Conservation (phyloP, 2,113 vertebrate species). For the Thalassarche chlororhynchos region DNA sequence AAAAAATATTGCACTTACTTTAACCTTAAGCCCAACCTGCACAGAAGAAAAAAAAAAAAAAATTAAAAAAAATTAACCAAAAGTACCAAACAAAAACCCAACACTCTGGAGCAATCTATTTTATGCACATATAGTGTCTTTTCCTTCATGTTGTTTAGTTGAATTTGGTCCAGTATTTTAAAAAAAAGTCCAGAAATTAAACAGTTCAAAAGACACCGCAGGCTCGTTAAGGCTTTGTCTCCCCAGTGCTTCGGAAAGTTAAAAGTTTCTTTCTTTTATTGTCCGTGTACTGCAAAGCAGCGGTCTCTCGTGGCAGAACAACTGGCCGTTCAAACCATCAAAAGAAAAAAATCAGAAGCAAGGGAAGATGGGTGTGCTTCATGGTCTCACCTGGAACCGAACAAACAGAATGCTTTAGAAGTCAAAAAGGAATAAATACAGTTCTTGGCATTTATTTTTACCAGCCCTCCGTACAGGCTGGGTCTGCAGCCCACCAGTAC, state of each 20-base stretch:
- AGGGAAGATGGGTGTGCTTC: conserved; percentile 73
- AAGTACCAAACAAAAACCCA: background rate
- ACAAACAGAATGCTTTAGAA: background rate
- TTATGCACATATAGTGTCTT: conserved; percentile 40
- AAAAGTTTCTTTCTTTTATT: conserved; percentile 31
- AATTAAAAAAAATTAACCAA: background rate
- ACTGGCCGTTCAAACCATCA: conserved; percentile 42
- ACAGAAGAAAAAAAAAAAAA: background rate
- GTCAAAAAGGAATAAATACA: background rate
- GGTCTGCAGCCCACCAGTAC: background rate
- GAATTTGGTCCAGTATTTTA: conserved; percentile 72
- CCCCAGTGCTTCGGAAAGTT: conserved; percentile 74
- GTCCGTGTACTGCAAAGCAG: conserved; percentile 60
- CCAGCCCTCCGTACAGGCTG: background rate
- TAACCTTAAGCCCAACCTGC: conserved; percentile 72
- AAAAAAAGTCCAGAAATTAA: conserved; percentile 73
- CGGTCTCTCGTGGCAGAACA: conserved; percentile 63
- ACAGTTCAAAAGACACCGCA: conserved; percentile 80
- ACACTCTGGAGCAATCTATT: background rate
- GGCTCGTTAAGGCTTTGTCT: conserved; percentile 87
- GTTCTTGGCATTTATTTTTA: background rate
- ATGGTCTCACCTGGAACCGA: conserved; percentile 62
- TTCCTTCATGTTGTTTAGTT: conserved; percentile 38
- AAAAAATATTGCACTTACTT: conserved; percentile 70
- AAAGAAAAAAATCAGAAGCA: conserved; percentile 69